Conservation (phyloP, 1,140 invertebrate species). For the Sesamia nonagrioides region DNA sequence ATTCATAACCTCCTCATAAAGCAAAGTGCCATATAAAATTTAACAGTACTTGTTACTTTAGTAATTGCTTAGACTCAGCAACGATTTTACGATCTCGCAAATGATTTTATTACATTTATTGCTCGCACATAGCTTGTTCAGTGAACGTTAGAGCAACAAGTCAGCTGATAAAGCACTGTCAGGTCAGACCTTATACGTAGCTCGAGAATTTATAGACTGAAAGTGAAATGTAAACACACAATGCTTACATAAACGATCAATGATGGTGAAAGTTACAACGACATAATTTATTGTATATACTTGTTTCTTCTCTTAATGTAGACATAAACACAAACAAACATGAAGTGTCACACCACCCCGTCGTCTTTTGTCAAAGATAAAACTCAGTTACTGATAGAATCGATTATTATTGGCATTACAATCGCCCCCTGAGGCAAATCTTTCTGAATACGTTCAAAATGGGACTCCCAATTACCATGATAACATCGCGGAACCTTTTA, state of each 20-base stretch:
- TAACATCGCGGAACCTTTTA: slow-evolving; percentile 61
- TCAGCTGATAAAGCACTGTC: background rate
- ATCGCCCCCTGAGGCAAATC: slow-evolving; percentile 64
- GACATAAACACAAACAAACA: too few relatives aligned
- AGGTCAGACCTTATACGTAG: background rate
- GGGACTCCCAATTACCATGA: slow-evolving; percentile 68
- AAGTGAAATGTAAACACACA: background rate
- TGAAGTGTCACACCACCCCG: background rate
- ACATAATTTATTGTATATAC: background rate
- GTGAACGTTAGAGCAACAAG: background rate
- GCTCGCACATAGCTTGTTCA: background rate
- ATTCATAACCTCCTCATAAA: slow-evolving; percentile 30
- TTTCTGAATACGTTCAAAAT: slow-evolving; percentile 63
- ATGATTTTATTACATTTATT: background rate
- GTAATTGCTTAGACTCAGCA: background rate
- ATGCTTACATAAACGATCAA: background rate
- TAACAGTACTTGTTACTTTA: background rate
- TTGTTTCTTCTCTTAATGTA: background rate
- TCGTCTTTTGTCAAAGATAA: slow-evolving; percentile 45
- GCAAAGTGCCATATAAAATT: background rate
- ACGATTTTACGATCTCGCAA: background rate
- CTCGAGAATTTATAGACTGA: background rate
- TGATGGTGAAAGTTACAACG: background rate
- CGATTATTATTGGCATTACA: slow-evolving; percentile 65
- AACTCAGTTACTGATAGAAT: slow-evolving; percentile 62